Conservation (phyloP, 2,888 invertebrate species). For the Trichacis sp. region DNA sequence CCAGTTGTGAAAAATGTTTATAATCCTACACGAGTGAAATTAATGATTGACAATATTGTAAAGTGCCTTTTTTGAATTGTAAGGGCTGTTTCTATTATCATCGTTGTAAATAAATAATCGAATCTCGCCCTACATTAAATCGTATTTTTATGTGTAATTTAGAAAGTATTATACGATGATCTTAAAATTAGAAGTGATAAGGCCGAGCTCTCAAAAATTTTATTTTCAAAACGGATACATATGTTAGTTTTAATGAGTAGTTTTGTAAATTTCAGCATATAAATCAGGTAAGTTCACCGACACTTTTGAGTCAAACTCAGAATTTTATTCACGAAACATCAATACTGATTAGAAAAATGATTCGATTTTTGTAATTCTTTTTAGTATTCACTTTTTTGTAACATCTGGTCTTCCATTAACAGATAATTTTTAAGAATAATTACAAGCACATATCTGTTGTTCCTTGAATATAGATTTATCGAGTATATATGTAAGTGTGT, state of each 20-base stretch:
- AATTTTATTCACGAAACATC: background rate
- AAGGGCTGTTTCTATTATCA: too few relatives aligned
- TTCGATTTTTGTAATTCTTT: too few relatives aligned
- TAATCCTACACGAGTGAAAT: constrained; percentile 4
- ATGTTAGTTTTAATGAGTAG: too few relatives aligned
- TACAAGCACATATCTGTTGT: constrained; percentile 22
- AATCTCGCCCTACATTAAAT: constrained; percentile 1
- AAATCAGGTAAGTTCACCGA: background rate
- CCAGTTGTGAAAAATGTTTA: too few relatives aligned
- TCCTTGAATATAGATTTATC: constrained; percentile 20
- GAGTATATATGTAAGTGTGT: background rate
- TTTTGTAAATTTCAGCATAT: too few relatives aligned
- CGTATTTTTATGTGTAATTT: constrained; percentile 25
- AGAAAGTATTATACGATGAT: constrained; percentile 22
- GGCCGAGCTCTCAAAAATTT: background rate
- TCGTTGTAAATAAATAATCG: constrained; percentile 21
- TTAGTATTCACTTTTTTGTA: constrained; percentile 1
- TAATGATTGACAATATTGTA: constrained; percentile 30
- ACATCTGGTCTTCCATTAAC: constrained; percentile 11
- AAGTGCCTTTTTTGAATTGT: too few relatives aligned
- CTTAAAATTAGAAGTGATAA: constrained; percentile 12
- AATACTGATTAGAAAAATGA: too few relatives aligned
- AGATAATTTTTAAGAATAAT: constrained; percentile 6
- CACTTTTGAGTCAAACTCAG: background rate
- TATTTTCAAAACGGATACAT: too few relatives aligned